These are phyloP conservation scores for Vanessa atalanta DNA, from an alignment of 1,140 invertebrate species.

Conservation along the genomic window DNA sequence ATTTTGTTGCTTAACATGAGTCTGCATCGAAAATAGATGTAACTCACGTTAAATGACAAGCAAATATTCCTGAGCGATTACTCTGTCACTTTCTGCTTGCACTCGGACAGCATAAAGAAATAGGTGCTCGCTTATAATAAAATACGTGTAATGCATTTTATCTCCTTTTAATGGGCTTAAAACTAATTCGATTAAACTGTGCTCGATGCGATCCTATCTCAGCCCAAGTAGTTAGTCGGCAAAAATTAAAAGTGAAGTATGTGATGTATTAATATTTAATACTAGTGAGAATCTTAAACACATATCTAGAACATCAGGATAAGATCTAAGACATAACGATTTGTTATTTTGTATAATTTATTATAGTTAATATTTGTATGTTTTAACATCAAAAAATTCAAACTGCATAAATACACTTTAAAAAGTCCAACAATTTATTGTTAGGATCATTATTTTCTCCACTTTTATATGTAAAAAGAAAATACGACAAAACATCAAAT, in stretches of 20 bases:
- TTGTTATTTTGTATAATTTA: too few relatives aligned
- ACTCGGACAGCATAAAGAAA: slow-evolving; percentile 35
- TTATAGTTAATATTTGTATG: too few relatives aligned
- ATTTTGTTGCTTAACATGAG: slow-evolving; percentile 19
- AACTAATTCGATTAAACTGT: slow-evolving; percentile 34
- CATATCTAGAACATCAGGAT: too few relatives aligned
- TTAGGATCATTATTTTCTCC: background rate
- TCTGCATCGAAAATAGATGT: slow-evolving; percentile 31
- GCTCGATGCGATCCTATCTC: slow-evolving; percentile 28
- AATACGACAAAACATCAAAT: background rate
- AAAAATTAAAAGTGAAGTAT: slow-evolving; percentile 29
- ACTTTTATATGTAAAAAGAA: background rate
- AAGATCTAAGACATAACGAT: too few relatives aligned
- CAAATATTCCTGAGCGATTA: slow-evolving; percentile 38
- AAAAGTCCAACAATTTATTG: background rate
- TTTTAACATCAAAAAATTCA: too few relatives aligned
- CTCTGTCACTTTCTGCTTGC: slow-evolving; percentile 33
- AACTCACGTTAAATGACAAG: slow-evolving; percentile 39
- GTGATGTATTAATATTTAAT: background rate
- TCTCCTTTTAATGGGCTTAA: slow-evolving; percentile 30
- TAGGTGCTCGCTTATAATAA: slow-evolving; percentile 19
- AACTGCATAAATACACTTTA: too few relatives aligned
- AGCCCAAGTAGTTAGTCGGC: slow-evolving; percentile 17
- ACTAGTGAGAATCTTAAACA: background rate
- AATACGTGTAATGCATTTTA: slow-evolving; percentile 34